phyloP scores from a whole-genome alignment of 2,113 vertebrate genomes.

The Calidris pugnax region DNA sequence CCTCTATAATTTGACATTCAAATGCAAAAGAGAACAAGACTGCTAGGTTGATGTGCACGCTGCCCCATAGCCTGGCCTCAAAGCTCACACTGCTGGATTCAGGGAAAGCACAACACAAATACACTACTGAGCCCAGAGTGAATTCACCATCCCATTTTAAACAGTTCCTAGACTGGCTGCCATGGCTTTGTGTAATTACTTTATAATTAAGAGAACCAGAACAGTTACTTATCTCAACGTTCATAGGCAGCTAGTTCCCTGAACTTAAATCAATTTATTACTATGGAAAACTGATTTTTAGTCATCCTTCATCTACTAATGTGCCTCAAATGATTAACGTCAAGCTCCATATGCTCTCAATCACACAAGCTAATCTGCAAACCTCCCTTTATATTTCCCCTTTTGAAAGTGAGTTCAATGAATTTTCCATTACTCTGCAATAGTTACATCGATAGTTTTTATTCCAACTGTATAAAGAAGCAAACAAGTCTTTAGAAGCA shows the following conservation, averaged over 20 bases:
- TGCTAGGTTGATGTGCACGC: not conserved
- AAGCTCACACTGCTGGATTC: not conserved
- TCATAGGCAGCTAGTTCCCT: not conserved
- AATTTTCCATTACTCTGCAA: not conserved
- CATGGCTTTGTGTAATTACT: not conserved
- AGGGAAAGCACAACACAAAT: not conserved
- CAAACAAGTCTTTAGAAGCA: slow-evolving; percentile 34
- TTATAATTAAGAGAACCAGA: slow-evolving; percentile 13
- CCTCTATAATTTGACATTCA: not conserved
- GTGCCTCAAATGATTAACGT: not conserved
- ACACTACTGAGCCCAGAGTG: not conserved
- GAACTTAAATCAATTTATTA: not conserved
- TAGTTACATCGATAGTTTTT: slow-evolving; percentile 6
- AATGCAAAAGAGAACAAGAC: not conserved
- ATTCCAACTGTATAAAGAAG: slow-evolving; percentile 24
- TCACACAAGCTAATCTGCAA: slow-evolving; percentile 21
- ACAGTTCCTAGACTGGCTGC: not conserved
- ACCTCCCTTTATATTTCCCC: not conserved
- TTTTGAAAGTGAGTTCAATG: not conserved
- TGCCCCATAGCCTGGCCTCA: not conserved
- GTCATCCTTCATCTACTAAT: not conserved
- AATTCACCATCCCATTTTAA: not conserved
- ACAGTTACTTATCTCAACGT: not conserved
- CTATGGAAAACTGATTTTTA: not conserved
- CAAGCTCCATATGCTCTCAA: not conserved